These are phyloP conservation scores for Proteles cristata DNA, from an alignment of 2,113 vertebrate genomes.

Conservation along the genomic window DNA sequence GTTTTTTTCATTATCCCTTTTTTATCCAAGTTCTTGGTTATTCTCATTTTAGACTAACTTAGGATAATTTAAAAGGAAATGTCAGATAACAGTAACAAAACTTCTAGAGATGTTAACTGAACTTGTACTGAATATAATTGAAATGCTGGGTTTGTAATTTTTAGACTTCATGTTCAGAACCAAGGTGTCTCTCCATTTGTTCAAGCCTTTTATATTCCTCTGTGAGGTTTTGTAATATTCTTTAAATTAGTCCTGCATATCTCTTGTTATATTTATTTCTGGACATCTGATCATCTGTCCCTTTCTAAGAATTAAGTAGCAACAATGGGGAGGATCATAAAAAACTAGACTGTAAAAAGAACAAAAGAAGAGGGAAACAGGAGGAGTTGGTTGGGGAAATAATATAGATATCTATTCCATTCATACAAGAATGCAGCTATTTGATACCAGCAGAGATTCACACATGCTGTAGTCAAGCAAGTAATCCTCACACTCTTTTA, in stretches of 20 bases:
- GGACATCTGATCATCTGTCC: neutral
- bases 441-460: neutral
- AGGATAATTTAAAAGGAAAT: slow-evolving; percentile 1
- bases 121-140: neutral
- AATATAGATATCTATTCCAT: neutral
- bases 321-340: neutral
- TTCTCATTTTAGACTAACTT: neutral
- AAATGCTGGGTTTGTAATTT: slow-evolving; percentile 21
- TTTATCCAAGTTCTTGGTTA: neutral
- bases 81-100: neutral
- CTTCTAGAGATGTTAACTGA: neutral
- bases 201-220: neutral
- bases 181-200: neutral
- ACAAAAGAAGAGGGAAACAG: neutral
- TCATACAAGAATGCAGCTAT: neutral
- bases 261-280: slow-evolving; percentile 10
- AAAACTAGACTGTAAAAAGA: slow-evolving; percentile 12
- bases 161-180: neutral
- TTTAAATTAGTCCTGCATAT: neutral
- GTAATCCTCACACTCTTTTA: neutral
- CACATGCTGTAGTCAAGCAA: neutral
- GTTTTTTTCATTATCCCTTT: neutral
- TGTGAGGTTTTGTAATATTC: slow-evolving; percentile 11
- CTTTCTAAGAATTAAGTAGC: neutral
- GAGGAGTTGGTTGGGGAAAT: neutral